Evolutionary conservation across 2,888 invertebrate species (phyloP).

Genomic region (Strigamia maritima): DNA sequence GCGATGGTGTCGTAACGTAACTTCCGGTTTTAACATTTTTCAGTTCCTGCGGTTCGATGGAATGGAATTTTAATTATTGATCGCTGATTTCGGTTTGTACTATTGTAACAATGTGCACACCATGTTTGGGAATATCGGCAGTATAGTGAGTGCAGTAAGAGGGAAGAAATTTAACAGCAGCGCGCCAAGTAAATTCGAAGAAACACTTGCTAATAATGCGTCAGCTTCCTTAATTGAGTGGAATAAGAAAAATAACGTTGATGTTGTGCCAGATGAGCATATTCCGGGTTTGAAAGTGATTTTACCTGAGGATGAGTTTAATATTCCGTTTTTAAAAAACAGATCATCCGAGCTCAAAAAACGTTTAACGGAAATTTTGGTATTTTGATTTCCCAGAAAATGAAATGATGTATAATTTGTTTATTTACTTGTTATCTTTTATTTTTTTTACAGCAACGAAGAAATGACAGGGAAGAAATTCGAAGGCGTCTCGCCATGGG

Average conservation of each 20-base stretch:
- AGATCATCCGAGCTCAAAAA: neutral
- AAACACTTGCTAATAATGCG: neutral
- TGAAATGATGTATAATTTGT: neutral
- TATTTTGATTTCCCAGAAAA: neutral
- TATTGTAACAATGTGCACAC: neutral
- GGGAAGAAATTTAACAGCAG: neutral
- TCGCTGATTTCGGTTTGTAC: neutral
- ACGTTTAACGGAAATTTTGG: conserved; percentile 17
- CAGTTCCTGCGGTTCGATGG: neutral
- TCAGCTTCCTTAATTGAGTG: neutral
- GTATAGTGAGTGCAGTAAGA: neutral
- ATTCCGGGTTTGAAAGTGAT: conserved; percentile 53
- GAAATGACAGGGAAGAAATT: conserved; percentile 90
- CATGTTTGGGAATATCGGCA: neutral
- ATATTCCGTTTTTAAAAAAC: conserved; percentile 18
- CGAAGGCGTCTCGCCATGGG: conserved; percentile 82
- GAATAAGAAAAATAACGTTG: conserved; percentile 10
- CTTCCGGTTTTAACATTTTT: neutral
- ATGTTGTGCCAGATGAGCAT: neutral
- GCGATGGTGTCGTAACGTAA: neutral
- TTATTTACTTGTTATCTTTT: neutral
- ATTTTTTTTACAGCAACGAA: conserved; percentile 62
- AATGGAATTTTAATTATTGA: neutral
- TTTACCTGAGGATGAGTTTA: conserved; percentile 53
- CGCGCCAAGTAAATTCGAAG: neutral